A percentile compares a stretch with the other conserved stretches of the same genome.
Conservation (phyloP, 1,140 invertebrate species). For the Subanguina moxae region DNA sequence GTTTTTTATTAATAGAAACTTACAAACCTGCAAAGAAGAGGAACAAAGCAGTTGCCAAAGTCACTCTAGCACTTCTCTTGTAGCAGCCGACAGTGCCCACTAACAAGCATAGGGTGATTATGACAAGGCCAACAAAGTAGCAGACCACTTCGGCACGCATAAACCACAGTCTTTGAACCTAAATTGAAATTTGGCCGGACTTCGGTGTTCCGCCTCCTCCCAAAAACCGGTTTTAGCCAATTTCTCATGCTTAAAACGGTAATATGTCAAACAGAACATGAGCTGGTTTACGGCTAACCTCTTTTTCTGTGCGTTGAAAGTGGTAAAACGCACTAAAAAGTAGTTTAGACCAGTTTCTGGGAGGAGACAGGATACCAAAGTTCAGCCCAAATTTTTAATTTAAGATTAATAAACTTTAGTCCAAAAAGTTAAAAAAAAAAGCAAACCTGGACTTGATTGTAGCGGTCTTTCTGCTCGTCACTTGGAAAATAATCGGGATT, state of each 20-base stretch:
- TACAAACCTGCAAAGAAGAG: conserved; percentile 35
- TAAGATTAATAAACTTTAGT: too few species aligned
- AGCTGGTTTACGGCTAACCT: too few species aligned
- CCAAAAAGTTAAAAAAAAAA: not conserved
- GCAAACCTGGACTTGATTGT: conserved; percentile 23
- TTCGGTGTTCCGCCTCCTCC: too few species aligned
- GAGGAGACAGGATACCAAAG: too few species aligned
- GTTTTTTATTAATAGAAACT: not conserved
- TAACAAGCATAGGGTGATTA: conserved; percentile 26
- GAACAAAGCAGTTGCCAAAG: conserved; percentile 33
- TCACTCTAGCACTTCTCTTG: conserved; percentile 32
- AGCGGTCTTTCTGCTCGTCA: conserved; percentile 21
- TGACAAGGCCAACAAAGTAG: conserved; percentile 26
- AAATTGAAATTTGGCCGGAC: too few species aligned
- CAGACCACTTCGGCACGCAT: conserved; percentile 27
- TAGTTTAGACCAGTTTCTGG: too few species aligned
- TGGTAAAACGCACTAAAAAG: too few species aligned
- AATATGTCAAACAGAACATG: too few species aligned
- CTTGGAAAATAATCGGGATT: conserved; percentile 36
- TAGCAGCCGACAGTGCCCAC: conserved; percentile 39
- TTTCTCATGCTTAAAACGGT: too few species aligned
- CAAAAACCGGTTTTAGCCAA: too few species aligned
- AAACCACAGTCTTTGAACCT: conserved; percentile 43
- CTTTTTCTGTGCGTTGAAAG: too few species aligned
- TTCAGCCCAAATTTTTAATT: too few species aligned